Conservation (phyloP, 2,888 invertebrate genomes). For the Timema cristinae region DNA sequence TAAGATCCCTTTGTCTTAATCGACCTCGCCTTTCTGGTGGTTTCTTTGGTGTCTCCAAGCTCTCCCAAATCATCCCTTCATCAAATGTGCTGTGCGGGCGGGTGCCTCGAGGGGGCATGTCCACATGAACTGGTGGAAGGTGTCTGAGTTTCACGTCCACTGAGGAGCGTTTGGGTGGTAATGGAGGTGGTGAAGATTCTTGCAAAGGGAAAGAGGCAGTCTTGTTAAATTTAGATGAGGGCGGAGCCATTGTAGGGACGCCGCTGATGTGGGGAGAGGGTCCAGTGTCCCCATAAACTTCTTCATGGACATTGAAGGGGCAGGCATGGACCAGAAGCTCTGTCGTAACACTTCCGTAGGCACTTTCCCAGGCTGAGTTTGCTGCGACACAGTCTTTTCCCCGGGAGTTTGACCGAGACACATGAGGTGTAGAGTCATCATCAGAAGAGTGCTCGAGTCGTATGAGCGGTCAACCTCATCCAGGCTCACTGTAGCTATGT, state of each 20-base stretch:
- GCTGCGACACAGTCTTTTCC: slow-evolving; percentile 43
- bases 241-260: neutral
- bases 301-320: slow-evolving; percentile 35
- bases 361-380: slow-evolving; percentile 36
- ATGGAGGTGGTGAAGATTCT: slow-evolving; percentile 55
- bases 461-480: slow-evolving; percentile 41
- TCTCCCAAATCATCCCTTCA: slow-evolving; percentile 25
- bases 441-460: slow-evolving; percentile 48
- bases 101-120: slow-evolving; percentile 46
- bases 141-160: slow-evolving; percentile 48
- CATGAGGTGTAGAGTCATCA: slow-evolving; percentile 48
- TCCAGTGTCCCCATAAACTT: slow-evolving; percentile 20
- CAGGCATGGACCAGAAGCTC: slow-evolving; percentile 35
- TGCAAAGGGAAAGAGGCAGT: slow-evolving; percentile 31
- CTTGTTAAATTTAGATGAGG: neutral
- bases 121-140: slow-evolving; percentile 61
- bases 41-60: slow-evolving; percentile 19
- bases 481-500: slow-evolving; percentile 33
- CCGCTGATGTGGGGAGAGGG: neutral
- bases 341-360: slow-evolving; percentile 27
- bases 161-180: slow-evolving; percentile 55
- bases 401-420: slow-evolving; percentile 47
- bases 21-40: slow-evolving; percentile 37
- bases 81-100: slow-evolving; percentile 22
- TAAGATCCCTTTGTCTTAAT: slow-evolving; percentile 37